These are phyloP conservation scores for Carabus problematicus DNA, from an alignment of 2,888 invertebrate genomes.

Conservation along the genomic window DNA sequence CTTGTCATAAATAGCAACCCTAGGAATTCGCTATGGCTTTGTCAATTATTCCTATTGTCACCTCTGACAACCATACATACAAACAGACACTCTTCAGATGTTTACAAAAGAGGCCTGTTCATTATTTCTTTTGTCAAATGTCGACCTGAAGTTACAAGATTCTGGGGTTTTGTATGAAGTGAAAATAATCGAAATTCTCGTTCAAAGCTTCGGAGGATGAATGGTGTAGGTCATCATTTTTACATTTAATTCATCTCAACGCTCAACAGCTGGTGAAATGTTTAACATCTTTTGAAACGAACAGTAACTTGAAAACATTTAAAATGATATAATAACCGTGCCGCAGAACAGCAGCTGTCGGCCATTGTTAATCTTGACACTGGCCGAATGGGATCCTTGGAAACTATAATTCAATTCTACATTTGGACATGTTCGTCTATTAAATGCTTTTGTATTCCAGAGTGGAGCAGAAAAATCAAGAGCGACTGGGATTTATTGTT, in stretches of 20 bases:
- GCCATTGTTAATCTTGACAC: slow-evolving; percentile 16
- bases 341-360: slow-evolving; percentile 32
- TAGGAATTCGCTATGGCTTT: slow-evolving; percentile 3
- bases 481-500: no score
- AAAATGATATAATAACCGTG: slow-evolving; percentile 27
- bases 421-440: no score
- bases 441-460: no score
- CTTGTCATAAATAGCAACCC: slow-evolving; percentile 1
- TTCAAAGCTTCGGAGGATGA: slow-evolving; percentile 31
- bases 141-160: no score
- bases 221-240: slow-evolving; percentile 34
- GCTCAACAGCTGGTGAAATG: slow-evolving; percentile 20
- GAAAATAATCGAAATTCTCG: slow-evolving; percentile 45
- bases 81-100: slow-evolving; percentile 49
- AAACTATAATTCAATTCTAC: no score
- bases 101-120: slow-evolving; percentile 45
- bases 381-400: no score
- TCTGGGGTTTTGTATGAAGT: slow-evolving; percentile 36
- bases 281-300: slow-evolving; percentile 14
- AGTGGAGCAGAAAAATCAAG: no score
- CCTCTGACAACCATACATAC: slow-evolving; percentile 48
- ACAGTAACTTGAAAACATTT: slow-evolving; percentile 15
- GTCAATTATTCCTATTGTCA: slow-evolving; percentile 53
- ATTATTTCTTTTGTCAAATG: slow-evolving; percentile 44
- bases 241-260: slow-evolving; percentile 27